A percentile compares a stretch with the other conserved stretches of the same genome.
Conservation (phyloP, 1,140 invertebrate genomes). For the Aphelenchoides fujianensis region DNA sequence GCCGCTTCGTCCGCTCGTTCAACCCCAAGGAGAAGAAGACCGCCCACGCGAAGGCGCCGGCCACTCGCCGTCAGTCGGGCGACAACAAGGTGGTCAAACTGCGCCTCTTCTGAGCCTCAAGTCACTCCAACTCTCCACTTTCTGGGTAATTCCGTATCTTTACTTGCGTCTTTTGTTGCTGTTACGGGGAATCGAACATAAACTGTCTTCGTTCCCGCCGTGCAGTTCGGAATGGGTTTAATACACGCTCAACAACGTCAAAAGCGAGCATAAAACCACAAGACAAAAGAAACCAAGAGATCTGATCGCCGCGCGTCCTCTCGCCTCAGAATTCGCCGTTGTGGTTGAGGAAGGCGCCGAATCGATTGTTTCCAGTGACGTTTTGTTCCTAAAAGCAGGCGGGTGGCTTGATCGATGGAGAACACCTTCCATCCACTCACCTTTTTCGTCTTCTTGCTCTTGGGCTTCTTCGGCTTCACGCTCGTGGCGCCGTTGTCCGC, state of each 20-base stretch:
- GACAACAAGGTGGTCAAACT: too few relatives aligned
- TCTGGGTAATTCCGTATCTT: too few relatives aligned
- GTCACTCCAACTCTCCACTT: too few relatives aligned
- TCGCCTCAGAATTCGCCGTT: too few relatives aligned
- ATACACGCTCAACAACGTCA: background rate
- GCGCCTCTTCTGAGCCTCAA: too few relatives aligned
- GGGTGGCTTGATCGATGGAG: too few relatives aligned
- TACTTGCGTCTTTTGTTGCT: background rate
- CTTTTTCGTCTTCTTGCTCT: constrained; percentile 10
- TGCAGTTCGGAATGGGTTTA: background rate
- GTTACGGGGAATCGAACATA: too few relatives aligned
- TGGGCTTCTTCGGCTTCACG: background rate
- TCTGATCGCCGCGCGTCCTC: background rate
- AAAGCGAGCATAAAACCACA: background rate
- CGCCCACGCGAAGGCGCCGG: too few relatives aligned
- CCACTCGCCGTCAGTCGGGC: too few relatives aligned
- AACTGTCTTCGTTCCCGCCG: background rate
- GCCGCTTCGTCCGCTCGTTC: background rate
- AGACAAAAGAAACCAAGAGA: background rate
- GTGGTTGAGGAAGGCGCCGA: background rate
- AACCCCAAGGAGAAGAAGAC: too few relatives aligned
- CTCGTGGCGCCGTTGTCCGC: background rate
- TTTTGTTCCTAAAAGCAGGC: background rate
- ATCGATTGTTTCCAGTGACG: background rate
- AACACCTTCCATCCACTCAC: too few relatives aligned